Conservation (phyloP, 2,888 invertebrate species). For the Drosophila eohydei region DNA sequence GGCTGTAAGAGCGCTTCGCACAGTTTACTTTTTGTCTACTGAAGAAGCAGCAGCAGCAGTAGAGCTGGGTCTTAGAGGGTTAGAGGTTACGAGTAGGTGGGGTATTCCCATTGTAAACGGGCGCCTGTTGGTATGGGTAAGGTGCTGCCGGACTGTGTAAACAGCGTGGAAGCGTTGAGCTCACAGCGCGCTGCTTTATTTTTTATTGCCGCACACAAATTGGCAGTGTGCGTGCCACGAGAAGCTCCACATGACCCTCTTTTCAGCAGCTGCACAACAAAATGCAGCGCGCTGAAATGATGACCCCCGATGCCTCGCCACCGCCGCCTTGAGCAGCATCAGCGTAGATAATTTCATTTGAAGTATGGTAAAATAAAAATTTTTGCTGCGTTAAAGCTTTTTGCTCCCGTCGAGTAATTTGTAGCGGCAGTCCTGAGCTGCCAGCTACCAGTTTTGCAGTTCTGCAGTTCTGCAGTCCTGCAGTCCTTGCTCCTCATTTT, state of each 20-base stretch:
- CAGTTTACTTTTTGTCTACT: slow-evolving; percentile 68
- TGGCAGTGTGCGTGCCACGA: slow-evolving; percentile 76
- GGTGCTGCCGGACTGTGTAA: slow-evolving; percentile 67
- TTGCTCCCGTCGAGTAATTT: slow-evolving; percentile 71
- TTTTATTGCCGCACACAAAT: slow-evolving; percentile 69
- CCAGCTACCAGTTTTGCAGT: slow-evolving; percentile 33
- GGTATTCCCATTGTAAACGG: slow-evolving; percentile 7
- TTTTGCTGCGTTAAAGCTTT: slow-evolving; percentile 71
- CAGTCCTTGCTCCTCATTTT: slow-evolving; percentile 48
- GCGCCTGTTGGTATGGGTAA: slow-evolving; percentile 17
- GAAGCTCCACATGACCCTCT: slow-evolving; percentile 65
- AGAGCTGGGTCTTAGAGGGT: slow-evolving; percentile 46
- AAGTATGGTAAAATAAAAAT: slow-evolving; percentile 74
- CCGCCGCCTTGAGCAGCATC: slow-evolving; percentile 15
- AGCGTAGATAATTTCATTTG: slow-evolving; percentile 79
- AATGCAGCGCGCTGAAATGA: slow-evolving; percentile 47
- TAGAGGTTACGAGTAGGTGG: slow-evolving; percentile 20
- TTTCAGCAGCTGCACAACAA: slow-evolving; percentile 71
- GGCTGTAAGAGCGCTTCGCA: slow-evolving; percentile 38
- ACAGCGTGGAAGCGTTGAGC: slow-evolving; percentile 60
- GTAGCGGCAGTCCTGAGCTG: slow-evolving; percentile 49
- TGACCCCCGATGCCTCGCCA: slow-evolving; percentile 1
- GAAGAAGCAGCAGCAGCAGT: slow-evolving; percentile 38
- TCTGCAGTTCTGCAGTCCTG: slow-evolving; percentile 21
- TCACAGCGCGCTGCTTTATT: slow-evolving; percentile 53